Conservation (phyloP, 1,140 invertebrate species). For the Pectinophora gossypiella region DNA sequence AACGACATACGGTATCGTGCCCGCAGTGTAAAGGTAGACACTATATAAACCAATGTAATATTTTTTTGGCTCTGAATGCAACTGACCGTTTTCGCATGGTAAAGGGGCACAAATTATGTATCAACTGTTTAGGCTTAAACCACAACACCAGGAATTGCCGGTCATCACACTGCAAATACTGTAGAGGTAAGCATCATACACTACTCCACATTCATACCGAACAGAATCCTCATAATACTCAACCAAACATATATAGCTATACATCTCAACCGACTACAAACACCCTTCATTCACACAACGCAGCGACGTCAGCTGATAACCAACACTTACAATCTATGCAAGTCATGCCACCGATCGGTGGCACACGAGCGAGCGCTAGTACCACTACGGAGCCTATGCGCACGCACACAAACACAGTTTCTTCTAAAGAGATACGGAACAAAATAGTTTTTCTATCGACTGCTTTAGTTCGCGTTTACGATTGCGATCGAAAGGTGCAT, state of each 20-base stretch:
- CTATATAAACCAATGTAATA: background rate
- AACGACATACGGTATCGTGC: background rate
- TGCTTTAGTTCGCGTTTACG: background rate
- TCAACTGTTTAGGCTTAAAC: background rate
- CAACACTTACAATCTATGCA: background rate
- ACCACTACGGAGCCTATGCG: background rate
- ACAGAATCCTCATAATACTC: background rate
- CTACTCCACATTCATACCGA: background rate
- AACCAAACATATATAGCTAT: no score
- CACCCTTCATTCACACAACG: background rate
- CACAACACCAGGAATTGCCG: background rate
- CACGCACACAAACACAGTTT: background rate
- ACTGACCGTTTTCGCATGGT: background rate
- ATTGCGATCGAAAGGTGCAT: background rate
- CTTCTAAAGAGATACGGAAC: background rate
- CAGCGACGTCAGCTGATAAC: background rate
- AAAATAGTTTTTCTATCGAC: background rate
- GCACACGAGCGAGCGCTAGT: background rate
- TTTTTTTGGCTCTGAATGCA: background rate
- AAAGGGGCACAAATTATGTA: background rate
- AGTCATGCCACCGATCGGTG: background rate
- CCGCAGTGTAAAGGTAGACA: background rate
- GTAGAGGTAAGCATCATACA: background rate
- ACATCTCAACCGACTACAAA: background rate
- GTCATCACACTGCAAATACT: background rate